Conservation (phyloP, 2,113 vertebrate species). For the Apistogramma diplotaenia region DNA sequence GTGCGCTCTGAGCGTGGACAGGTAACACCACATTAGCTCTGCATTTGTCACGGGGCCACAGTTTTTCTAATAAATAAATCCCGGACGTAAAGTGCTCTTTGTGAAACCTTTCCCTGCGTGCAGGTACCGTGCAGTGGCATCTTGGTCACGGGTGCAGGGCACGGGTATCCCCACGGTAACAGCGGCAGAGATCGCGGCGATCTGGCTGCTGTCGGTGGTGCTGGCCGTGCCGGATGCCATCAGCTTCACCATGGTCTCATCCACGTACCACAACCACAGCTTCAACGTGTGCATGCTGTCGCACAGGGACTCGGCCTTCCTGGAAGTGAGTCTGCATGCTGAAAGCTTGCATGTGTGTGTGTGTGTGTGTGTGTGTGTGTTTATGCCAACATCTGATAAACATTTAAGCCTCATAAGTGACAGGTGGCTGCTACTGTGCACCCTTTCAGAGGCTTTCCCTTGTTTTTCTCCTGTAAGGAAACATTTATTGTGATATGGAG, state of each 20-base stretch:
- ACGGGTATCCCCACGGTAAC: slow-evolving; percentile 88
- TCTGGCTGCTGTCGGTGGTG: slow-evolving; percentile 88
- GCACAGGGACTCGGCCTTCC: slow-evolving; percentile 76
- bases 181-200: slow-evolving; percentile 86
- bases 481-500: background rate
- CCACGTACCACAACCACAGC: slow-evolving; percentile 76
- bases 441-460: background rate
- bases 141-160: slow-evolving; percentile 92
- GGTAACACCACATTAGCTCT: too few relatives aligned
- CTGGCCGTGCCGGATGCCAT: slow-evolving; percentile 93
- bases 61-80: background rate
- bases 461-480: background rate
- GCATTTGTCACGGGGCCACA: too few relatives aligned
- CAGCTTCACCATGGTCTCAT: slow-evolving; percentile 84
- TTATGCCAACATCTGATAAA: background rate
- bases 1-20: slow-evolving; percentile 94
- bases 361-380: background rate
- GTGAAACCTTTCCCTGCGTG: accelerated
- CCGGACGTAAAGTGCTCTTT: background rate
- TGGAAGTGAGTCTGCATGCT: slow-evolving; percentile 75
- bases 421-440: background rate
- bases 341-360: background rate
- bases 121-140: slow-evolving; percentile 93
- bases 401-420: background rate
- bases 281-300: slow-evolving; percentile 87